These are phyloP conservation scores for Lordiphosa clarofinis DNA, from an alignment of 1,140 invertebrate genomes.

Conservation along the genomic window DNA sequence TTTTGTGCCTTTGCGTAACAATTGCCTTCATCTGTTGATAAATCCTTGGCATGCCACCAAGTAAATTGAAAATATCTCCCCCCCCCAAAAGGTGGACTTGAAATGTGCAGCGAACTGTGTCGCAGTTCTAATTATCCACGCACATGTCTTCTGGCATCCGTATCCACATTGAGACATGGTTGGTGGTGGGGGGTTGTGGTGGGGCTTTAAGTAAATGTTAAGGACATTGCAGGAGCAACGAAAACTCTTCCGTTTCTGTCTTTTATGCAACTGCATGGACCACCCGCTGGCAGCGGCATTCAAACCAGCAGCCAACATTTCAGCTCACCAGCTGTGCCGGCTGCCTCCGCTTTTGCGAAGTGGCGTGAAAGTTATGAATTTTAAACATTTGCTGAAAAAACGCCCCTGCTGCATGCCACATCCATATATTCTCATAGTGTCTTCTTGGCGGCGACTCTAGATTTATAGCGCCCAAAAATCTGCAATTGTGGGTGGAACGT, in stretches of 20 bases:
- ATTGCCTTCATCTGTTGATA: constrained; percentile 77
- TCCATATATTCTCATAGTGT: constrained; percentile 35
- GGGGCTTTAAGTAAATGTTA: constrained; percentile 33
- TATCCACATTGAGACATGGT: constrained; percentile 12
- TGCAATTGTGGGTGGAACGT: constrained; percentile 40
- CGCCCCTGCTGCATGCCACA: constrained; percentile 54
- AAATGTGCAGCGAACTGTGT: constrained; percentile 67
- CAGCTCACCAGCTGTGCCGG: constrained; percentile 67
- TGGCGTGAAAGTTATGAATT: constrained; percentile 75
- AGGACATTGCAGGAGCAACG: constrained; percentile 12
- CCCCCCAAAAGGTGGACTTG: constrained; percentile 26
- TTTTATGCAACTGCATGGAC: constrained; percentile 76
- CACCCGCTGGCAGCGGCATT: constrained; percentile 69
- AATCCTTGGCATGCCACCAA: constrained; percentile 74
- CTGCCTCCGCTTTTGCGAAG: constrained; percentile 35
- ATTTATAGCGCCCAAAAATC: constrained; percentile 59
- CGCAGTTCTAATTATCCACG: constrained; percentile 76
- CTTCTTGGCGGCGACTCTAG: constrained; percentile 49
- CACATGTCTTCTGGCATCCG: constrained; percentile 61
- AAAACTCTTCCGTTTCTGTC: constrained; percentile 58
- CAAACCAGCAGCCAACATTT: constrained; percentile 62
- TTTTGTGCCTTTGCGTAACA: constrained; percentile 64
- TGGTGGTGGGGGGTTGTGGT: not conserved
- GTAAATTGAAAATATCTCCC: constrained; percentile 76
- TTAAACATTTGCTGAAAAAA: constrained; percentile 69